These are phyloP conservation scores for Diglossa cyanea DNA, from an alignment of 2,797 vertebrate species.

Conservation along the genomic window DNA sequence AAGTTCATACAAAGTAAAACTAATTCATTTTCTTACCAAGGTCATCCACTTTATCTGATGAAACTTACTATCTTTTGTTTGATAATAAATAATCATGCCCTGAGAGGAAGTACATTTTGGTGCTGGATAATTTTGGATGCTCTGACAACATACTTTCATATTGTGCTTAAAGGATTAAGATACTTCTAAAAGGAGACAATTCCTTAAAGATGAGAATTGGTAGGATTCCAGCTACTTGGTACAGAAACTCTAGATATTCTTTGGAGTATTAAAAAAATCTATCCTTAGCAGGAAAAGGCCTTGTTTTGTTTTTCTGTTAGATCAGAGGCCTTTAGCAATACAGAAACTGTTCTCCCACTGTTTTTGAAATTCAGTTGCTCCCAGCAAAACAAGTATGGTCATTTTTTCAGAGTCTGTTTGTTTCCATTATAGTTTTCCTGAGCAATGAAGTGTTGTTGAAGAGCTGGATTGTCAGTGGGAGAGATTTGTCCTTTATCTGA, in stretches of 20 bases:
- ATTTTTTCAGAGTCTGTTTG: neutral
- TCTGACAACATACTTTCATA: neutral
- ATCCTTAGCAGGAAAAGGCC: neutral
- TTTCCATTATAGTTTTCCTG: neutral
- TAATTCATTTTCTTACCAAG: neutral
- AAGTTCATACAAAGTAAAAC: neutral
- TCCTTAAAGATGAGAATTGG: neutral
- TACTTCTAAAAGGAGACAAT: neutral
- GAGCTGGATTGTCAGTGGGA: neutral
- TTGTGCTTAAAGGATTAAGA: neutral
- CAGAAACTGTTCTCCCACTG: neutral
- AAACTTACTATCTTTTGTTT: neutral
- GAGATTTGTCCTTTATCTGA: neutral
- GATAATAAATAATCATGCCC: neutral
- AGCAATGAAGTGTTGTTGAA: neutral
- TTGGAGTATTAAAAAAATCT: neutral
- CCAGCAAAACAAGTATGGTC: neutral
- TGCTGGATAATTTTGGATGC: neutral
- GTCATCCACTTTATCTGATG: neutral
- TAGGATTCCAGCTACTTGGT: neutral
- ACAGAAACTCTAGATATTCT: neutral
- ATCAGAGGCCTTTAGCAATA: neutral
- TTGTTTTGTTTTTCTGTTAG: neutral
- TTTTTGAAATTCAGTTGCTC: neutral
- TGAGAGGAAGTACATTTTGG: neutral